A percentile compares a stretch with the other conserved stretches of the same genome.
Evolutionary conservation across 1,140 invertebrate genomes (phyloP).

Genomic region (Tetragonula clypearis): DNA sequence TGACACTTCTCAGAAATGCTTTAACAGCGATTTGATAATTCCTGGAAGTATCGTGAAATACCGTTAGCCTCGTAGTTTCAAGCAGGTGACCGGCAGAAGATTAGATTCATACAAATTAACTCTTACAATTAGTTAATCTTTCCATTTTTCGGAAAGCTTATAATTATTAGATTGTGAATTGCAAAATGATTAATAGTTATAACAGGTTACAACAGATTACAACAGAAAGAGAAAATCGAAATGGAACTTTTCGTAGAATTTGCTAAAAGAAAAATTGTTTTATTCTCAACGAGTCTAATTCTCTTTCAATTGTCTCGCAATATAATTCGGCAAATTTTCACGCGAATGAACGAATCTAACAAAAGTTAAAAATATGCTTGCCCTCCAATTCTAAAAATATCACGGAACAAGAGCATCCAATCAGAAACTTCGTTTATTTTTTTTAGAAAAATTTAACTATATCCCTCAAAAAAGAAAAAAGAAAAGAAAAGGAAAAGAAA

Average conservation of each 20-base stretch:
- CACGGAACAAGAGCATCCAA: neutral
- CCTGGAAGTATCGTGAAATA: neutral
- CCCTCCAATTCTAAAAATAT: neutral
- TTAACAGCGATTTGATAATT: neutral
- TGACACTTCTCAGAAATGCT: neutral
- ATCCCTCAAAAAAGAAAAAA: neutral
- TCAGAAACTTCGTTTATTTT: no score
- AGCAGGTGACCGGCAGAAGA: neutral
- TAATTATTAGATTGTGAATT: neutral
- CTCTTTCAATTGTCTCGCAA: no score
- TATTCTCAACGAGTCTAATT: neutral
- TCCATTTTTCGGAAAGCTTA: neutral
- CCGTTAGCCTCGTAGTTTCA: neutral
- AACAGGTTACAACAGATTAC: no score
- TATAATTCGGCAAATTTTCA: no score
- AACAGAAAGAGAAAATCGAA: no score
- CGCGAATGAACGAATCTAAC: neutral
- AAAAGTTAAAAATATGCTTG: neutral
- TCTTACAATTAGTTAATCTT: neutral
- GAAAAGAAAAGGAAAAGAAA: no score
- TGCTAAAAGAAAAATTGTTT: neutral
- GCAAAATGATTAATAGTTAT: no score
- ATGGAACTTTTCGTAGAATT: neutral
- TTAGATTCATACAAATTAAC: neutral
- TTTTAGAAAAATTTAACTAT: neutral